Percentiles rank a stretch among this genome's conserved stretches.
These are phyloP conservation scores for Julus scandinavius DNA, from an alignment of 2,888 invertebrate genomes.

Conservation along the genomic window DNA sequence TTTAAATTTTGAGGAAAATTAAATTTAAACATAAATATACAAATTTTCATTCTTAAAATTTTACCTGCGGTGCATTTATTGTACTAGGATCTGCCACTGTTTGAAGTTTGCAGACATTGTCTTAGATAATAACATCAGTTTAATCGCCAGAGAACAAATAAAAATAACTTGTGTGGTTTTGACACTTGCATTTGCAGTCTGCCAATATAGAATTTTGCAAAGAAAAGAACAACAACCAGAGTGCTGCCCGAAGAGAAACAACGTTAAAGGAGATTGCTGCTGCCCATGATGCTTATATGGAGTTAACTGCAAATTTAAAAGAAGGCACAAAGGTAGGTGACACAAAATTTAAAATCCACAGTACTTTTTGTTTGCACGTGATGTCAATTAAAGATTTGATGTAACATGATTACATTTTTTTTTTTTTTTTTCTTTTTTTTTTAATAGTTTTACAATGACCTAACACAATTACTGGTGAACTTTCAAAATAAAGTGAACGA, in stretches of 20 bases:
- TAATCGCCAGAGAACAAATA: no score
- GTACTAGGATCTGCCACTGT: no score
- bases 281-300: constrained; percentile 92
- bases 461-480: constrained; percentile 83
- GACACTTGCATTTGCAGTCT: constrained; percentile 25
- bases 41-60: no score
- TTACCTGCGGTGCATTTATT: no score
- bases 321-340: constrained; percentile 84
- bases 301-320: constrained; percentile 87
- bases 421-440: constrained; percentile 46
- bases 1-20: no score
- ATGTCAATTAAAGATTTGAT: not conserved
- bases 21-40: no score
- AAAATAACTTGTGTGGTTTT: not conserved
- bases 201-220: constrained; percentile 73
- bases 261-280: constrained; percentile 86
- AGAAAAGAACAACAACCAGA: constrained; percentile 74
- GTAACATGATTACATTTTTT: not conserved
- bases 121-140: no score
- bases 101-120: no score
- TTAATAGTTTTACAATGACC: constrained; percentile 71
- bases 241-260: constrained; percentile 76
- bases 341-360: not conserved
- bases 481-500: constrained; percentile 98
- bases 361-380: not conserved